These are phyloP conservation scores for Euthynnus affinis DNA, from an alignment of 2,797 vertebrate species.

Conservation along the genomic window DNA sequence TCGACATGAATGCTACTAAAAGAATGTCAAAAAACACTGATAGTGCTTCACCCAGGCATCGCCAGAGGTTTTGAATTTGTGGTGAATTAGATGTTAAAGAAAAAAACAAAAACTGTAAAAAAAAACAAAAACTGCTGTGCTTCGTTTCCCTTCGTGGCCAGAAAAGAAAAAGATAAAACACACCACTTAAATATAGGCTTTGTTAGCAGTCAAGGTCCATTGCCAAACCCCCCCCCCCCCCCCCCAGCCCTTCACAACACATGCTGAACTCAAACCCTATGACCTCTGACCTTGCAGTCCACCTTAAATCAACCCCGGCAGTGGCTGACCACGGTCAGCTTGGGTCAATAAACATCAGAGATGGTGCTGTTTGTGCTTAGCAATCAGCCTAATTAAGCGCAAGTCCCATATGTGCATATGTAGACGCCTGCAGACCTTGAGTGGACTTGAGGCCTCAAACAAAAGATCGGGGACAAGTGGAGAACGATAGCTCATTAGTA, in stretches of 20 bases:
- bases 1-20: slow-evolving; percentile 6
- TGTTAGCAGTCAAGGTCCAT: slow-evolving; percentile 65
- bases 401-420: slow-evolving; percentile 26
- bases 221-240: not conserved
- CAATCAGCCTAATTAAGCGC: slow-evolving; percentile 63
- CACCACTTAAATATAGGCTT: slow-evolving; percentile 38
- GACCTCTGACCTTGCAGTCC: slow-evolving; percentile 64
- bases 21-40: slow-evolving; percentile 8
- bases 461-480: slow-evolving; percentile 2
- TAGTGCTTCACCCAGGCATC: not conserved
- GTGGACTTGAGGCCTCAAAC: slow-evolving; percentile 17
- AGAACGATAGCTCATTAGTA: not conserved
- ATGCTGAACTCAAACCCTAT: slow-evolving; percentile 40
- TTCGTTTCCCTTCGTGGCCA: slow-evolving; percentile 1
- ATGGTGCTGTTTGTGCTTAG: slow-evolving; percentile 38
- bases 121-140: slow-evolving; percentile 2
- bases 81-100: not conserved
- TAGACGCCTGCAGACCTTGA: slow-evolving; percentile 19
- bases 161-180: slow-evolving; percentile 33
- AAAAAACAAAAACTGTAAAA: not conserved
- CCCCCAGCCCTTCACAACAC: not conserved
- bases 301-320: slow-evolving; percentile 59
- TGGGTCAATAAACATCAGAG: slow-evolving; percentile 70
- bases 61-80: not conserved
- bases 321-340: slow-evolving; percentile 51